phyloP scores from a whole-genome alignment of 2,888 invertebrate genomes.

The Macrosiphum euphorbiae region DNA sequence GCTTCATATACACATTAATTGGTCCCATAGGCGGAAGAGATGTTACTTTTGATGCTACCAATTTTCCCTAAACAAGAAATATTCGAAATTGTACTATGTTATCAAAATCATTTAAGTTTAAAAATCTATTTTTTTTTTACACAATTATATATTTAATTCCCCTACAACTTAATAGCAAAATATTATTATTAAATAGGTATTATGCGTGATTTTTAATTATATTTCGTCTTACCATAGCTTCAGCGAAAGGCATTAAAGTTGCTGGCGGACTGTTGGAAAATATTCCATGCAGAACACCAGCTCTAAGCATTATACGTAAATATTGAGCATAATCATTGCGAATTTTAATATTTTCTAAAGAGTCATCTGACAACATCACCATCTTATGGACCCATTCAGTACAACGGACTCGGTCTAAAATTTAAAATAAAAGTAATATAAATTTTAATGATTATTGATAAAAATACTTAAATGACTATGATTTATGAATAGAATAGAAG shows the following conservation, averaged over 20 bases:
- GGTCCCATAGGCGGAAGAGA: conserved; percentile 73
- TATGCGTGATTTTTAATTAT: neutral
- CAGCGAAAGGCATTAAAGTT: conserved; percentile 71
- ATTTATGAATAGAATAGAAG: neutral
- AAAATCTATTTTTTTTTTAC: neutral
- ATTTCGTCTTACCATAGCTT: conserved; percentile 71
- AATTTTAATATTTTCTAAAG: conserved; percentile 71
- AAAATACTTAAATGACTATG: neutral
- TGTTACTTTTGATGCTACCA: conserved; percentile 68
- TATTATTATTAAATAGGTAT: neutral
- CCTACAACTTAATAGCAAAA: too few species aligned
- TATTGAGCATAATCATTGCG: conserved; percentile 74
- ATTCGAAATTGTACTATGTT: neutral
- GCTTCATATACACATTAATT: conserved; percentile 72
- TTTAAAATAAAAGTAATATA: neutral
- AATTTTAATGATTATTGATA: neutral
- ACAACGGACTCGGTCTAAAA: conserved; percentile 73
- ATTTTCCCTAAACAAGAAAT: conserved; percentile 66
- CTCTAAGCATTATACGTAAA: conserved; percentile 72
- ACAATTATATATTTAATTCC: neutral
- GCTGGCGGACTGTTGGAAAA: conserved; percentile 72
- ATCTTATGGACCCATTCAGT: conserved; percentile 74
- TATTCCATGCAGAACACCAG: conserved; percentile 72
- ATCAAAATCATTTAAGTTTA: neutral
- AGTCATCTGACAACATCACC: conserved; percentile 71